Percentiles rank a stretch among this genome's conserved stretches.
phyloP scores from a whole-genome alignment of 2,888 invertebrate genomes.

The Nudaria mundana region DNA sequence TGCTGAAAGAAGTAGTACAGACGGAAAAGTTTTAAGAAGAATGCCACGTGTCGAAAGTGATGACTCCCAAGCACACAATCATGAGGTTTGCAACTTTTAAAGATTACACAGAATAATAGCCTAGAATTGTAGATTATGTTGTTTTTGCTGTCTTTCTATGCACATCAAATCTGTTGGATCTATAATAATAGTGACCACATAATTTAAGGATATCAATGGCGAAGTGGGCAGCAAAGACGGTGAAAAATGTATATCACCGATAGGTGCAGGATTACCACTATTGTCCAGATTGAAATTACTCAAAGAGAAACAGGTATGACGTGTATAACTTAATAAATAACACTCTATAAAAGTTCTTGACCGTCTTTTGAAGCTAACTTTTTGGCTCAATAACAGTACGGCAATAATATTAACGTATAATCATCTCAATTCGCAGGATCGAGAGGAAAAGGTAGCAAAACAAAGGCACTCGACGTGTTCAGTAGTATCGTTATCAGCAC shows the following conservation, averaged over 20 bases:
- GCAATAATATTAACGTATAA: too few species aligned
- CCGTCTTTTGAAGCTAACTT: too few species aligned
- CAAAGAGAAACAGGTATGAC: slow-evolving; percentile 90
- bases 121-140: too few species aligned
- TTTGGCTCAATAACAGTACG: too few species aligned
- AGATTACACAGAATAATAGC: too few species aligned
- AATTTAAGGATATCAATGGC: slow-evolving; percentile 68
- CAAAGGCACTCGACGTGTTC: slow-evolving; percentile 67
- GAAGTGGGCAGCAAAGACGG: slow-evolving; percentile 73
- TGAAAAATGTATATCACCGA: slow-evolving; percentile 85
- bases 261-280: slow-evolving; percentile 92
- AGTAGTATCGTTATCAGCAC: slow-evolving; percentile 63
- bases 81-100: slow-evolving; percentile 48
- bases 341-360: background rate
- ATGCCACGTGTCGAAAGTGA: slow-evolving; percentile 89
- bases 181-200: background rate
- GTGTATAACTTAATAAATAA: background rate
- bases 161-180: background rate
- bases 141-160: background rate
- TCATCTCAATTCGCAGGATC: slow-evolving; percentile 54
- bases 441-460: slow-evolving; percentile 75
- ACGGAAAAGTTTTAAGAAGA: slow-evolving; percentile 82
- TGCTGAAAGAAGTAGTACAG: slow-evolving; percentile 62
- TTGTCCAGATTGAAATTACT: slow-evolving; percentile 88
- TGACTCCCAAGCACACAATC: slow-evolving; percentile 78